phyloP scores from a whole-genome alignment of 2,113 vertebrate species.

The Tupaia chinensis region DNA sequence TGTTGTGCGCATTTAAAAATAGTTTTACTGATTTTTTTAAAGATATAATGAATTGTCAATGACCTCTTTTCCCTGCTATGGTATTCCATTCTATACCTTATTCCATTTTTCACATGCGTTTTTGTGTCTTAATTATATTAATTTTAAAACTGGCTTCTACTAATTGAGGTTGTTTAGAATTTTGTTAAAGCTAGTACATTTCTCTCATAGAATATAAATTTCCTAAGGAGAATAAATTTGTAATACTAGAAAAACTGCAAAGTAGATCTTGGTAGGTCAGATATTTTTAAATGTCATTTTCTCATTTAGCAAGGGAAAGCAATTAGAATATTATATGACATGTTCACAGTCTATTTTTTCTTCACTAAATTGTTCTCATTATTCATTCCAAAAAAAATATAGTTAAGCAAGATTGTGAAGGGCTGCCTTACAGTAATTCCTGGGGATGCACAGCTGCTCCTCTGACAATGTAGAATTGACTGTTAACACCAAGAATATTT shows the following conservation, averaged over 20 bases:
- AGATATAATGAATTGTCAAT: no score
- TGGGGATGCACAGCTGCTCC: not conserved
- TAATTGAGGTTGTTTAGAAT: not conserved
- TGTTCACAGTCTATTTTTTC: not conserved
- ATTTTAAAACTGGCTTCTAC: conserved; percentile 36
- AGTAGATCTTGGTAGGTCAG: not conserved
- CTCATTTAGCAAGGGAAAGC: not conserved
- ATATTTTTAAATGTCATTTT: conserved; percentile 2
- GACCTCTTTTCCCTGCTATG: no score
- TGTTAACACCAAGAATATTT: not conserved
- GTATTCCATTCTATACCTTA: no score
- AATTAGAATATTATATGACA: not conserved
- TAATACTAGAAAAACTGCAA: not conserved
- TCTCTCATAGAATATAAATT: not conserved
- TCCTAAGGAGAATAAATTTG: not conserved
- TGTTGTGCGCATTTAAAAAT: no score
- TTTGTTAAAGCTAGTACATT: not conserved
- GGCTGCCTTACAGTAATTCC: not conserved
- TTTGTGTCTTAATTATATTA: not conserved
- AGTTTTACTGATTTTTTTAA: no score
- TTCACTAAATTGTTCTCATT: conserved; percentile 21
- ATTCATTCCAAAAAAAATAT: not conserved
- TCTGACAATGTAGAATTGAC: not conserved
- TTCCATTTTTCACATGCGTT: no score
- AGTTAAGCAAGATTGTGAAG: not conserved